A percentile compares a stretch with the other conserved stretches of the same genome.
phyloP scores from a whole-genome alignment of 2,113 vertebrate species.

The Lontra canadensis region DNA sequence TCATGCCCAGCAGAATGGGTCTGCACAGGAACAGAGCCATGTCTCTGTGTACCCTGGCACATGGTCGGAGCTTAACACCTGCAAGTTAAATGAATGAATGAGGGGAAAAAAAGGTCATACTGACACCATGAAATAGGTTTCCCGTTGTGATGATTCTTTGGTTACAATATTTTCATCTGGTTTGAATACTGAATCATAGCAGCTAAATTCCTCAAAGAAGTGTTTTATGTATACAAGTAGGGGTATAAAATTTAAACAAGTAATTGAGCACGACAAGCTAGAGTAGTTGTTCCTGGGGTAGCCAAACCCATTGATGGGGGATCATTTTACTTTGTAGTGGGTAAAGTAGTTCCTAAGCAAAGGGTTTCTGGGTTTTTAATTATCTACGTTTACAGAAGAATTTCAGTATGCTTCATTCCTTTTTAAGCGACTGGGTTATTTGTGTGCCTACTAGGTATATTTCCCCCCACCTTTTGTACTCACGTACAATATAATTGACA shows the following conservation, averaged over 20 bases:
- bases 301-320: neutral
- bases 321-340: neutral
- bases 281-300: neutral
- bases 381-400: neutral
- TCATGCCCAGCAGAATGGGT: neutral
- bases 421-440: neutral
- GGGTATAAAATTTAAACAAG: neutral
- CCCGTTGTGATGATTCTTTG: neutral
- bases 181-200: neutral
- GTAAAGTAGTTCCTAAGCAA: neutral
- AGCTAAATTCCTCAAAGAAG: neutral
- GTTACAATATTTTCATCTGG: neutral
- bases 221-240: neutral
- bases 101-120: neutral
- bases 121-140: neutral
- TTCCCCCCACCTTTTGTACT: neutral
- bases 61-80: neutral
- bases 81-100: neutral
- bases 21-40: rapidly evolving
- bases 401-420: neutral
- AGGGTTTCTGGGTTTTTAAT: neutral
- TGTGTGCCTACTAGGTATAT: neutral
- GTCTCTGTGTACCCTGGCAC: neutral
- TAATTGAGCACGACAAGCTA: neutral
- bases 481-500: neutral